Conservation (phyloP, 1,140 invertebrate species). For the Centruroides sculpturatus region DNA sequence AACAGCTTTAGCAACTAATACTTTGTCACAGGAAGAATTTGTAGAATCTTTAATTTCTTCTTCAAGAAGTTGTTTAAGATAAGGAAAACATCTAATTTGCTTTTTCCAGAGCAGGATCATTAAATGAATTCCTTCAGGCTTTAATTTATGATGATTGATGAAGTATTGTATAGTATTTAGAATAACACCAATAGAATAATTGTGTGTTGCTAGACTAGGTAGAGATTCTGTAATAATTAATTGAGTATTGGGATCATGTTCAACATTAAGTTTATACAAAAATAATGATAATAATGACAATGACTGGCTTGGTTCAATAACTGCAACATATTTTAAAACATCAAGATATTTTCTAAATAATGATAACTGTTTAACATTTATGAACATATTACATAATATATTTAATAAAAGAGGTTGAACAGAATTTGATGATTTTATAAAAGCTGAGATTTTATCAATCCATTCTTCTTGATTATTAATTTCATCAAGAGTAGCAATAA, state of each 20-base stretch:
- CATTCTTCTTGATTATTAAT: too few relatives aligned
- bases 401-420: too few relatives aligned
- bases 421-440: too few relatives aligned
- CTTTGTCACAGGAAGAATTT: not conserved
- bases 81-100: slow-evolving; percentile 9
- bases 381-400: too few relatives aligned
- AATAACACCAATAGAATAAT: slow-evolving; percentile 10
- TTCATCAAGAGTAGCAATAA: too few relatives aligned
- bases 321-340: too few relatives aligned
- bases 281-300: slow-evolving; percentile 7
- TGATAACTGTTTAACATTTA: too few relatives aligned
- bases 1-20: slow-evolving; percentile 7
- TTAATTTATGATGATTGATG: slow-evolving; percentile 3
- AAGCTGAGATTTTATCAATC: too few relatives aligned
- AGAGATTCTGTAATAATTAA: slow-evolving; percentile 5
- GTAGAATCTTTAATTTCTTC: slow-evolving; percentile 3
- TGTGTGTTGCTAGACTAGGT: slow-evolving; percentile 6
- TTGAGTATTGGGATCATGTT: not conserved
- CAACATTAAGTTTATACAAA: slow-evolving; percentile 9
- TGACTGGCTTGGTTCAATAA: not conserved
- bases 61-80: slow-evolving; percentile 1
- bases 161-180: slow-evolving; percentile 5
- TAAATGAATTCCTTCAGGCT: slow-evolving; percentile 4
- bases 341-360: too few relatives aligned
- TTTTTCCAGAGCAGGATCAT: slow-evolving; percentile 11